These are phyloP conservation scores for Spodoptera picta DNA, from an alignment of 2,888 invertebrate species.

Conservation along the genomic window DNA sequence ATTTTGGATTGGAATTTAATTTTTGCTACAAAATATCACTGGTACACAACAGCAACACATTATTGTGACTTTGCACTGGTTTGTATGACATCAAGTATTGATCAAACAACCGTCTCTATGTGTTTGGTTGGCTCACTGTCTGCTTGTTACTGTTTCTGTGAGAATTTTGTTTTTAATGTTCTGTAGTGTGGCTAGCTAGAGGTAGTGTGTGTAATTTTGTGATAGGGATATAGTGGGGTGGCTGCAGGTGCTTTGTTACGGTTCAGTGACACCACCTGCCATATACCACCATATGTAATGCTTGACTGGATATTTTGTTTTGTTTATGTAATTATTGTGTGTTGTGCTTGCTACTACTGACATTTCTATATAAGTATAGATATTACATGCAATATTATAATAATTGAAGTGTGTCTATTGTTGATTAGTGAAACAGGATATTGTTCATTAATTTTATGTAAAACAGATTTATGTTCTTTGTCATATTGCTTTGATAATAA, in stretches of 20 bases:
- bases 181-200: slow-evolving; percentile 59
- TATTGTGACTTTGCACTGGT: slow-evolving; percentile 71
- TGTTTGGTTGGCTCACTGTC: slow-evolving; percentile 53
- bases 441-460: slow-evolving; percentile 11
- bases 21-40: slow-evolving; percentile 61
- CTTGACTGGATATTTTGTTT: slow-evolving; percentile 72
- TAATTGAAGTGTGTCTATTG: slow-evolving; percentile 4
- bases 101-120: slow-evolving; percentile 85
- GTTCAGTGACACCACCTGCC: slow-evolving; percentile 82
- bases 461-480: background rate
- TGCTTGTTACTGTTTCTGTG: slow-evolving; percentile 57
- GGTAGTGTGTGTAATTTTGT: slow-evolving; percentile 68
- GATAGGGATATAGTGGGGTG: slow-evolving; percentile 74
- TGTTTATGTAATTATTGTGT: slow-evolving; percentile 57
- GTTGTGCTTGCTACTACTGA: slow-evolving; percentile 33
- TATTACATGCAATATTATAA: slow-evolving; percentile 1
- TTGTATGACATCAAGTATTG: slow-evolving; percentile 78
- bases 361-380: slow-evolving; percentile 25
- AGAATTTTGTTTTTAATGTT: slow-evolving; percentile 62
- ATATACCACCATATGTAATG: slow-evolving; percentile 65
- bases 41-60: slow-evolving; percentile 71
- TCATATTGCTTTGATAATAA: slow-evolving; percentile 6
- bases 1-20: slow-evolving; percentile 69
- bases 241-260: slow-evolving; percentile 81
- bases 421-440: slow-evolving; percentile 4